Evolutionary conservation across 2,797 vertebrate species (phyloP), one percentile per base, ranked within the genome.

Genomic region (Sebastes hopkinsi): DNA sequence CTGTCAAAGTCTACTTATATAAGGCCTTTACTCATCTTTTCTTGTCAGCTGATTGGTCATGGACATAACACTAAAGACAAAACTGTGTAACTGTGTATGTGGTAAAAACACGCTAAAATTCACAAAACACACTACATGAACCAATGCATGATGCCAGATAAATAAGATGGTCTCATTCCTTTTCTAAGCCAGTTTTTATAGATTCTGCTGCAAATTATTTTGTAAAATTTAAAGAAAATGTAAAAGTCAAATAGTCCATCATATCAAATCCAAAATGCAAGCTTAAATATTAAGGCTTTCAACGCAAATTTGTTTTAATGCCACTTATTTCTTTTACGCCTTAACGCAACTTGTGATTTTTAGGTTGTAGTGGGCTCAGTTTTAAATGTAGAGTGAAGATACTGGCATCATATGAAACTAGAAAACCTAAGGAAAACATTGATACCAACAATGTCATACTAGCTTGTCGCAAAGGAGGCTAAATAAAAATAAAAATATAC

Each of bases 21-120:
- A 92, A 94, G 87, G 68, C 72, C 69, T 91, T 93, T 87, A 84
- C 85, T 91, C 86, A 82, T 92, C 80, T 87, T 82, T 87, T 84
- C 77, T 85, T 91, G 87, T 90, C 82, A 88, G 80, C 78, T 88
- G 86, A 94, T 92, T 89, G 76, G 89, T 88, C 88, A 77, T 79
- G 67, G 79, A 75, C 59, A 81, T 81, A 87, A 88, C 64, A 84
- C 85, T 77, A 86, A 72, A 90, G 61, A 83, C 42, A 58, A 66
- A 79, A 65, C 69, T 58, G 23, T n/a, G n/a, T n/a, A n/a, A n/a
- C n/a, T n/a, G n/a, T 76, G 46, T 72, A 75, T 82, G 75, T 84
- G 83, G 50, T 79, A 72, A 76, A 79, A 84, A 72, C 38, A 69
- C 34, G 75, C 58, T 38, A 56, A n/a, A 83, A 42, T 81, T 52